A percentile compares a stretch with the other conserved stretches of the same genome.
Evolutionary conservation across 2,113 vertebrate genomes (phyloP).

Genomic region (Hoplias malabaricus): DNA sequence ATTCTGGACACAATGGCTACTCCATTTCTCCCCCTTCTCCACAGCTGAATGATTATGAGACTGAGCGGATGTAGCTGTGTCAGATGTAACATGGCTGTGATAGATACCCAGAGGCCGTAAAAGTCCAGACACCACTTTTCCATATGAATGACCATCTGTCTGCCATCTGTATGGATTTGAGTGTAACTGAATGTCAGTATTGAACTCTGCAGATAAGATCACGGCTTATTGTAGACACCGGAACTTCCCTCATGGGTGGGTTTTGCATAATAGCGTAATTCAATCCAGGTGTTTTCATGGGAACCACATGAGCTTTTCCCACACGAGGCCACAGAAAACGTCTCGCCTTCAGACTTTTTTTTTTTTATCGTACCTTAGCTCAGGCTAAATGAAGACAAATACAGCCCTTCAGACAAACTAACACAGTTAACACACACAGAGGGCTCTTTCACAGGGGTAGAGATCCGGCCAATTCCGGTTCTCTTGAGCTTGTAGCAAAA

Average conservation of each 20-base stretch:
- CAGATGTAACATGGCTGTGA: background rate
- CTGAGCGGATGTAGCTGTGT: conserved; percentile 37
- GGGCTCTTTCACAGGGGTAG: conserved; percentile 55
- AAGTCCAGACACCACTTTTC: conserved; percentile 13
- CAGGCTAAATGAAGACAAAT: conserved; percentile 12
- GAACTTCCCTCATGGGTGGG: conserved; percentile 6
- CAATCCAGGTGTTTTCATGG: conserved; percentile 34
- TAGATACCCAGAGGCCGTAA: conserved; percentile 14
- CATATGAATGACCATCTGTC: conserved; percentile 30
- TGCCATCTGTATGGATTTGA: conserved; percentile 6
- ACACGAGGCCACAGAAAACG: background rate
- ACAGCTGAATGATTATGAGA: background rate
- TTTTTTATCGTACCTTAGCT: conserved; percentile 1
- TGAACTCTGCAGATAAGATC: conserved; percentile 27
- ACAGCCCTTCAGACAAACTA: conserved; percentile 26
- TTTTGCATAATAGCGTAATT: conserved; percentile 43
- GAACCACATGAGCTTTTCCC: conserved; percentile 4
- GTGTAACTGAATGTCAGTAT: conserved; percentile 9
- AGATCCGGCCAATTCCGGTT: conserved; percentile 45
- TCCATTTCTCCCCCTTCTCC: conserved; percentile 4
- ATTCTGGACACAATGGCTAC: conserved; percentile 36
- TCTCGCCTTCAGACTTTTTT: background rate
- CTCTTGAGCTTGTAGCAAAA: conserved; percentile 52
- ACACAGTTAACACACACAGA: conserved; percentile 51
- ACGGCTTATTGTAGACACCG: conserved; percentile 25